These are phyloP conservation scores for Takifugu rubripes DNA, from an alignment of 2,797 vertebrate genomes.

Conservation along the genomic window DNA sequence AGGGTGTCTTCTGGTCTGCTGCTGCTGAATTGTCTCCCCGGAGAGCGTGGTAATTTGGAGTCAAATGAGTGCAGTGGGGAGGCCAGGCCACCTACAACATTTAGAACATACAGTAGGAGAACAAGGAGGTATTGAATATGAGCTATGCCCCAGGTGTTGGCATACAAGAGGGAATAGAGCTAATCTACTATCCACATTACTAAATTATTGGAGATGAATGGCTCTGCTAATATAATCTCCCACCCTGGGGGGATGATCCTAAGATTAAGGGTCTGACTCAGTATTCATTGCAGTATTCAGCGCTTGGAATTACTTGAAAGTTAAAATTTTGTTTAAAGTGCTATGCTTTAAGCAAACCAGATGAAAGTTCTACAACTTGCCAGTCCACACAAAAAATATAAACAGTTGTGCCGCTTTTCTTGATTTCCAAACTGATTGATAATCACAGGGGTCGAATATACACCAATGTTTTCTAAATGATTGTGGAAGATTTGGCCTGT, in stretches of 20 bases:
- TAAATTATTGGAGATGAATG: conserved; percentile 80
- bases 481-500: conserved; percentile 12
- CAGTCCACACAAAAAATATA: conserved; percentile 23
- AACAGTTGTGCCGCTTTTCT: conserved; percentile 7
- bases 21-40: conserved; percentile 37
- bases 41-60: conserved; percentile 56
- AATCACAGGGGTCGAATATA: conserved; percentile 13
- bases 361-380: conserved; percentile 38
- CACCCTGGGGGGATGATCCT: conserved; percentile 67
- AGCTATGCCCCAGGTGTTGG: conserved; percentile 63
- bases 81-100: conserved; percentile 61
- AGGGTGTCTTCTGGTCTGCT: conserved; percentile 53
- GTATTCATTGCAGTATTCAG: conserved; percentile 61
- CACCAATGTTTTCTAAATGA: conserved; percentile 8
- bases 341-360: conserved; percentile 33
- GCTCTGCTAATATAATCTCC: conserved; percentile 75
- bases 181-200: conserved; percentile 77
- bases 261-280: conserved; percentile 70
- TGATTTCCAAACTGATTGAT: conserved; percentile 4
- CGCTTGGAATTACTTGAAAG: conserved; percentile 52
- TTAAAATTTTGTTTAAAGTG: conserved; percentile 61
- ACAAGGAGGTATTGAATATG: conserved; percentile 63
- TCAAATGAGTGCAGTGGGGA: conserved; percentile 56
- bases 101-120: conserved; percentile 51
- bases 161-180: conserved; percentile 70